Base-by-base conservation (phyloP, 2,888 invertebrate genomes). In the Andrena minutula region DNA sequence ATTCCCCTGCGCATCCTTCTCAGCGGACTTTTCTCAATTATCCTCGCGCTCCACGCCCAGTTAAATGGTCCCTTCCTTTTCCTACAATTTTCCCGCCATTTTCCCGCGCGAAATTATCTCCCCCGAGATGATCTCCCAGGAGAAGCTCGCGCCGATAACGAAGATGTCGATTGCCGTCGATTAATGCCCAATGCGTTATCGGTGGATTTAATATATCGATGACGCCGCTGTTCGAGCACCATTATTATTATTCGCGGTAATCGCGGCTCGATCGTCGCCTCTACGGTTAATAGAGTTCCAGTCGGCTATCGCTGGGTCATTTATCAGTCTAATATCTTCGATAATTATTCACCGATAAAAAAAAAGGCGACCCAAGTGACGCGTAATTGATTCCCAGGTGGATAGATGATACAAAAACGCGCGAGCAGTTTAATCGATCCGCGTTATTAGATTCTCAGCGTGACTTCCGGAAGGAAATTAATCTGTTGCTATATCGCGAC, bases 301-400 rank as follows among this genome's bases (percentile, higher is more conserved):
- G 12, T 5, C 8, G 10, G 8, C n/a, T 16, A 20, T 56, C 20
- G 12, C 8, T 7, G 16, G 23, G 10, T n/a, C 23, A 26, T 63
- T 23, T 16, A 35, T n/a, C 32, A 7, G 10, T 23, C n/a, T 51
- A 41, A 41, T 65, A 30, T 20, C 16, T n/a, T 2, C 16, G 23
- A 8, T n/a, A 30, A 75, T 75, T 68, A 75, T 60, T 66, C 32
- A 10, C 0, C 60, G 74, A 60, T 32, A 49, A 75, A 66, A 26
- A 23, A 10, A 28, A 12, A n/a, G 8, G 8, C 1, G 12, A 30
- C 16, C 8, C 20, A 30, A 26, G 16, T 12, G 53, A 28, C 12
- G 61, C 61, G 28, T 63, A 75, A 75, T 75, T 75, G 75, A 63
- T 63, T 53, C 53, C 10, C 16, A 23, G 4, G 0, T 26, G 5